Evolutionary conservation across 2,797 vertebrate genomes (phyloP).

Genomic region (Sebastes paucispinis): DNA sequence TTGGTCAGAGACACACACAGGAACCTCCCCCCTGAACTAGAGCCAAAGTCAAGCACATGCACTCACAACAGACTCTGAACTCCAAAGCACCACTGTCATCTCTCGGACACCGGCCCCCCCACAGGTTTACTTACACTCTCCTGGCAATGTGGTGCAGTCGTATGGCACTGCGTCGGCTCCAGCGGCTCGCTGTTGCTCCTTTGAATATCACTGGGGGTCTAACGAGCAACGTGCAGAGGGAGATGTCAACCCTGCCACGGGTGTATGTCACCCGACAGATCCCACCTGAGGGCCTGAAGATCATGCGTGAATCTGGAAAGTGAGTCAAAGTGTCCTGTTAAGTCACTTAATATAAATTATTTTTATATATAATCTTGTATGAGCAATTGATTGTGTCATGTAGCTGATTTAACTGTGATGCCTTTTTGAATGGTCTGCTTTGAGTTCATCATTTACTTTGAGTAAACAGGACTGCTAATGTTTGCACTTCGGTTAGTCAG

Average conservation of each 20-base stretch:
- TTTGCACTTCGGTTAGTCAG: slow-evolving; percentile 36
- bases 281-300: slow-evolving; percentile 82
- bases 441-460: slow-evolving; percentile 65
- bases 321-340: slow-evolving; percentile 62
- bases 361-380: not conserved
- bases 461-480: slow-evolving; percentile 49
- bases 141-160: slow-evolving; percentile 79
- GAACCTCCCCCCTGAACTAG: slow-evolving; percentile 66
- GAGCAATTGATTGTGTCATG: not conserved
- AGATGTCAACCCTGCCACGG: slow-evolving; percentile 75
- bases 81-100: slow-evolving; percentile 52
- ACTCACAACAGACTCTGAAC: slow-evolving; percentile 41
- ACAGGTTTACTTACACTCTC: not conserved
- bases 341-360: not conserved
- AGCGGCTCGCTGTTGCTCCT: slow-evolving; percentile 59
- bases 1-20: slow-evolving; percentile 62
- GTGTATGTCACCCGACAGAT: slow-evolving; percentile 85
- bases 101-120: slow-evolving; percentile 24
- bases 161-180: slow-evolving; percentile 70
- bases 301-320: slow-evolving; percentile 83
- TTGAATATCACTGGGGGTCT: slow-evolving; percentile 43
- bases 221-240: slow-evolving; percentile 54
- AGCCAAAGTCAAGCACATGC: slow-evolving; percentile 44
- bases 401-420: not conserved
- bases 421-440: slow-evolving; percentile 7